These are phyloP conservation scores for Heliothis subflexa DNA, from an alignment of 1,140 invertebrate genomes.

Conservation along the genomic window DNA sequence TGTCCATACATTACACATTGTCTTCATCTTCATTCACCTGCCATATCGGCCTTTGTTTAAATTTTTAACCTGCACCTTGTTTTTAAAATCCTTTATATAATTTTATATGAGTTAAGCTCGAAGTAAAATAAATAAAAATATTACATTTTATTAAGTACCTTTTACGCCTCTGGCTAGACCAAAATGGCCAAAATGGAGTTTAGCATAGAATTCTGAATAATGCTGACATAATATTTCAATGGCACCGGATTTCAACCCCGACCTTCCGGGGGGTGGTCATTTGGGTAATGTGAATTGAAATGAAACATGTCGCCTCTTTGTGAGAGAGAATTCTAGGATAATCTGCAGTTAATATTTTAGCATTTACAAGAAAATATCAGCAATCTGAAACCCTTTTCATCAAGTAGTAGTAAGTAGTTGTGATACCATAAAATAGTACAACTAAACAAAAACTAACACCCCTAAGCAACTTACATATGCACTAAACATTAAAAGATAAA, in stretches of 20 bases:
- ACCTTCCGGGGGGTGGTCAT: conserved; percentile 6
- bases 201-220: conserved; percentile 25
- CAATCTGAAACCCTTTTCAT: no score
- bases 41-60: no score
- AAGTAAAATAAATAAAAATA: neutral
- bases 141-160: conserved; percentile 1
- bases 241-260: conserved; percentile 12
- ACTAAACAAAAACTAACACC: neutral
- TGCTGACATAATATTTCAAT: conserved; percentile 22
- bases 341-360: no score
- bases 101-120: no score
- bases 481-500: neutral
- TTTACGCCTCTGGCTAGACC: neutral
- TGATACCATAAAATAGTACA: neutral
- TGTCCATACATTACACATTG: no score
- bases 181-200: conserved; percentile 1
- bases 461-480: neutral
- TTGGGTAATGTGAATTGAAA: conserved; percentile 17
- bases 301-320: conserved; percentile 8
- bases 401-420: no score
- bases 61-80: no score
- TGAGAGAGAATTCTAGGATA: neutral
- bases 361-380: no score
- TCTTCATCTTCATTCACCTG: no score
- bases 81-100: no score